phyloP scores from a whole-genome alignment of 2,888 invertebrate species.

The Beris chalybata region DNA sequence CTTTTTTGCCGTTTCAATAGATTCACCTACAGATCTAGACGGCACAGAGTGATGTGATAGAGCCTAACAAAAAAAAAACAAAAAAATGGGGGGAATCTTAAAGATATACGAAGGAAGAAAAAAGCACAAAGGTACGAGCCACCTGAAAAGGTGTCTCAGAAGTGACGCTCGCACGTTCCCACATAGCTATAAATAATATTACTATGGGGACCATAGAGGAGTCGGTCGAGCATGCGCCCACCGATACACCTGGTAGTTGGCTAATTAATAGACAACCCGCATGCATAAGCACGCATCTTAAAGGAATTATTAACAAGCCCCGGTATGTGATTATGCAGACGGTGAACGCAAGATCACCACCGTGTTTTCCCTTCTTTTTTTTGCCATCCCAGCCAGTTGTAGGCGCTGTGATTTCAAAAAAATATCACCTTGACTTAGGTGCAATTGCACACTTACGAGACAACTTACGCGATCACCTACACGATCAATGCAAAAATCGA shows the following conservation, averaged over 20 bases:
- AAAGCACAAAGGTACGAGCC: background rate
- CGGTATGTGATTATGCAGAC: constrained; percentile 8
- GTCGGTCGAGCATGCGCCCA: constrained; percentile 36
- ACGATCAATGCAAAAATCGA: background rate
- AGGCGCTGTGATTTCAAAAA: constrained; percentile 6
- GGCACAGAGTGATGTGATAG: no score
- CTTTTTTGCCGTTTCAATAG: constrained; percentile 14
- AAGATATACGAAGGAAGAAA: background rate
- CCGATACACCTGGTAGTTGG: constrained; percentile 38
- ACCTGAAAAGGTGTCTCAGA: constrained; percentile 27
- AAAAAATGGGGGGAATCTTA: no score
- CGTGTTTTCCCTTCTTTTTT: constrained; percentile 3
- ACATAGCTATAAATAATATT: constrained; percentile 24
- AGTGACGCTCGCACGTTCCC: constrained; percentile 9
- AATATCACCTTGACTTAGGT: background rate
- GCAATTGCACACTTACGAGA: background rate
- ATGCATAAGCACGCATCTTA: constrained; percentile 34
- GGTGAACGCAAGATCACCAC: background rate
- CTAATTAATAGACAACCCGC: constrained; percentile 41
- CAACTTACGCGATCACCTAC: no score
- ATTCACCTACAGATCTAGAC: background rate
- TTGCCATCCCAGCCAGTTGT: background rate
- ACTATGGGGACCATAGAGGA: constrained; percentile 10
- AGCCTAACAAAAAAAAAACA: no score
- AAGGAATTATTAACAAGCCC: constrained; percentile 15